Conservation (phyloP, 1,140 invertebrate genomes). For the Helicoverpa armigera region DNA sequence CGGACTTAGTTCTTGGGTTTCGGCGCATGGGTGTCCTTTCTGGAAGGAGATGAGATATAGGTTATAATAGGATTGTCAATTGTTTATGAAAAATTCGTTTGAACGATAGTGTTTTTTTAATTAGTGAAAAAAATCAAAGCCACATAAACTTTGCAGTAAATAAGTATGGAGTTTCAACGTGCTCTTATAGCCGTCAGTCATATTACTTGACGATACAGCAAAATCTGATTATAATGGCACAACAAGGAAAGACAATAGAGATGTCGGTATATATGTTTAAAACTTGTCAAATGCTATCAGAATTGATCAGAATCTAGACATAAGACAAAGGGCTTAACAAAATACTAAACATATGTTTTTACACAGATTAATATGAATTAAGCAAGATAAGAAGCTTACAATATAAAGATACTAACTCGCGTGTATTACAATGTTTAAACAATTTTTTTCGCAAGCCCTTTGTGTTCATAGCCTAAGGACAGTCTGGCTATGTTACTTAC, state of each 20-base stretch:
- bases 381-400: not conserved
- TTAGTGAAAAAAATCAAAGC: too few relatives aligned
- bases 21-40: slow-evolving; percentile 92
- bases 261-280: not conserved
- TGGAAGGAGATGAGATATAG: slow-evolving; percentile 66
- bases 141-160: too few relatives aligned
- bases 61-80: too few relatives aligned
- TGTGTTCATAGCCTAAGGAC: not conserved
- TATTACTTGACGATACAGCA: too few relatives aligned
- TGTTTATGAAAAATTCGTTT: too few relatives aligned
- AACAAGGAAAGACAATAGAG: too few relatives aligned
- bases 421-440: not conserved
- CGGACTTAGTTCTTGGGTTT: slow-evolving; percentile 93
- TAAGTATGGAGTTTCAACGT: too few relatives aligned
- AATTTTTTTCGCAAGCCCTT: slow-evolving; percentile 15
- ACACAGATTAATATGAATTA: not conserved
- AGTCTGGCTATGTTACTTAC: not conserved
- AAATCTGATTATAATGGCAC: too few relatives aligned
- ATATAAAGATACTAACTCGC: not conserved
- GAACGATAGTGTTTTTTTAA: too few relatives aligned
- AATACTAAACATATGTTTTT: too few relatives aligned
- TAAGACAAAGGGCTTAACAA: not conserved
- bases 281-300: not conserved
- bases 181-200: too few relatives aligned
- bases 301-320: not conserved